Evolutionary conservation across 2,797 vertebrate genomes (phyloP).

Genomic region (Coccyzus lansbergi): DNA sequence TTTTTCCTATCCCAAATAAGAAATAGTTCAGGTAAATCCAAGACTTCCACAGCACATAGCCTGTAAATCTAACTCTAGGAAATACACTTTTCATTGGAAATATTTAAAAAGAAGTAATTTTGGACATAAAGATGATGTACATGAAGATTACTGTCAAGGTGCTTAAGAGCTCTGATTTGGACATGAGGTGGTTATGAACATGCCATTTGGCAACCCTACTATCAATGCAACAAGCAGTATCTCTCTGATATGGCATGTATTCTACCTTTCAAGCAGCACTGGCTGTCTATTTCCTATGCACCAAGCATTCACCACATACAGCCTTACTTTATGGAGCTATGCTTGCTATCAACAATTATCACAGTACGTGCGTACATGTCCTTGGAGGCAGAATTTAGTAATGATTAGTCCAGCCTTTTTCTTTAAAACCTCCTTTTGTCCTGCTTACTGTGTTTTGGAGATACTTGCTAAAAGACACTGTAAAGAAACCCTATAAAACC

Average conservation of each 20-base stretch:
- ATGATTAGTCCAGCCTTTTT: background rate
- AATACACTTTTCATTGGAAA: background rate
- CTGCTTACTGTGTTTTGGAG: background rate
- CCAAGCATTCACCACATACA: background rate
- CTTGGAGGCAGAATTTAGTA: background rate
- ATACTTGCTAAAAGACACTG: background rate
- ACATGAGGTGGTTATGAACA: background rate
- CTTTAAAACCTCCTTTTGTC: background rate
- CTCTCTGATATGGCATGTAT: background rate
- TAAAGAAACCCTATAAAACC: background rate
- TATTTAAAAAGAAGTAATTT: background rate
- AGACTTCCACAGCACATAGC: background rate
- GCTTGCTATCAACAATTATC: background rate
- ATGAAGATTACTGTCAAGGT: fast-evolving
- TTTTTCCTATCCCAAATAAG: background rate
- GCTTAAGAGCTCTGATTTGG: background rate
- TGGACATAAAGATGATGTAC: background rate
- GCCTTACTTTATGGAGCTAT: background rate
- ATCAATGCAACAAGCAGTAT: background rate
- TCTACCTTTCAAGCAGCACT: background rate
- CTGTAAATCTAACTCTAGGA: background rate
- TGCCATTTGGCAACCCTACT: background rate
- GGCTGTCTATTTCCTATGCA: background rate
- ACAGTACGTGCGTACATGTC: background rate
- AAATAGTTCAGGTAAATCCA: background rate